phyloP scores from a whole-genome alignment of 2,113 vertebrate species.

The Pedetes capensis region DNA sequence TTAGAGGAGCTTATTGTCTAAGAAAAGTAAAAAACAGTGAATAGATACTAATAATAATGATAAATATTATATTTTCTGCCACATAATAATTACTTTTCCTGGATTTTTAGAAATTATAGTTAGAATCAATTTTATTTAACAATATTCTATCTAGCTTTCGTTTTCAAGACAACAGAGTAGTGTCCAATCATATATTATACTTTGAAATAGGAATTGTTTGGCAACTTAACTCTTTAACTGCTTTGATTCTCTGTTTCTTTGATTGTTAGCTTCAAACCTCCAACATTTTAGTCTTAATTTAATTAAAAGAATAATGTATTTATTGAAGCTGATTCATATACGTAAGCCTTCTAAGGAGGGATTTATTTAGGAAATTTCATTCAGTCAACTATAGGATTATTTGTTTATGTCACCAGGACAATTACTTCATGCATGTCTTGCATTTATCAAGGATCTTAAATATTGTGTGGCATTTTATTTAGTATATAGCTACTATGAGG shows the following conservation, averaged over 20 bases:
- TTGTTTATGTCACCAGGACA: slow-evolving; percentile 12
- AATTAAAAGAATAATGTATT: not conserved
- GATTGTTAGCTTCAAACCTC: slow-evolving; percentile 12
- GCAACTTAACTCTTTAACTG: not conserved
- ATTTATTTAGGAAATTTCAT: not conserved
- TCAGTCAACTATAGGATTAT: not conserved
- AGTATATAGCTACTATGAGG: not conserved
- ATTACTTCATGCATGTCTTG: not conserved
- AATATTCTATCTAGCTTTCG: not conserved
- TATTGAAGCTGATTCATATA: not conserved
- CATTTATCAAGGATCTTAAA: not conserved
- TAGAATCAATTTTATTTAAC: slow-evolving; percentile 8
- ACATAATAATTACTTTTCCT: not conserved
- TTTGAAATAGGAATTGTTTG: not conserved
- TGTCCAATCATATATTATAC: not conserved
- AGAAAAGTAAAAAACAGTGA: not conserved
- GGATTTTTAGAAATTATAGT: not conserved
- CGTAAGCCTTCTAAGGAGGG: not conserved
- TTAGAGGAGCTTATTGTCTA: not conserved
- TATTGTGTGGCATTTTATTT: not conserved
- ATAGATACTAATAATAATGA: not conserved
- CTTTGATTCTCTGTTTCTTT: not conserved
- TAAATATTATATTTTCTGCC: not conserved
- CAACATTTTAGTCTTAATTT: not conserved
- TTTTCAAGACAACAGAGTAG: not conserved